phyloP scores from a whole-genome alignment of 2,113 vertebrate species.

The Xenopus borealis region DNA sequence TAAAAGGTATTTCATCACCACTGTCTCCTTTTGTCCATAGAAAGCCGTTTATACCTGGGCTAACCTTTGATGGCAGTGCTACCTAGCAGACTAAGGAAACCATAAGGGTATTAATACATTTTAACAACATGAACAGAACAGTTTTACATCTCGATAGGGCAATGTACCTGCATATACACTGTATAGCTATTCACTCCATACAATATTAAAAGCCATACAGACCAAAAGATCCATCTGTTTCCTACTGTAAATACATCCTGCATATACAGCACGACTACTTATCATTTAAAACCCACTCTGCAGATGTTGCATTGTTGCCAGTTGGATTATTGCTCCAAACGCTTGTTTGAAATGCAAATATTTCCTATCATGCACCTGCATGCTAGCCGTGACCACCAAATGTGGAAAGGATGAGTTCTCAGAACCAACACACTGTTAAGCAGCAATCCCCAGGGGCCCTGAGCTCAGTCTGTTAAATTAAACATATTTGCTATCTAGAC shows the following conservation, averaged over 20 bases:
- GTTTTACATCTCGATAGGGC: background rate
- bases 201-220: no score
- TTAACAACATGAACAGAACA: background rate
- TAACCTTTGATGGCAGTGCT: slow-evolving; percentile 9
- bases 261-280: slow-evolving; percentile 56
- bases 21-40: slow-evolving; percentile 7
- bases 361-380: slow-evolving; percentile 1
- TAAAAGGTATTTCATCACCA: slow-evolving; percentile 12
- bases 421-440: no score
- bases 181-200: no score
- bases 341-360: slow-evolving; percentile 33
- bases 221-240: no score
- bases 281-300: background rate
- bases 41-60: slow-evolving; percentile 19
- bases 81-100: background rate
- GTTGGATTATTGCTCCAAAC: slow-evolving; percentile 3
- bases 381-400: background rate
- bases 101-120: background rate
- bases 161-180: background rate
- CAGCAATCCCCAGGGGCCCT: no score
- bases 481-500: background rate
- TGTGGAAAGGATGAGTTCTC: background rate
- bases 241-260: background rate
- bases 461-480: background rate
- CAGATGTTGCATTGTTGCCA: slow-evolving; percentile 17